Conservation (phyloP, 2,113 vertebrate genomes). For the Verasper variegatus region DNA sequence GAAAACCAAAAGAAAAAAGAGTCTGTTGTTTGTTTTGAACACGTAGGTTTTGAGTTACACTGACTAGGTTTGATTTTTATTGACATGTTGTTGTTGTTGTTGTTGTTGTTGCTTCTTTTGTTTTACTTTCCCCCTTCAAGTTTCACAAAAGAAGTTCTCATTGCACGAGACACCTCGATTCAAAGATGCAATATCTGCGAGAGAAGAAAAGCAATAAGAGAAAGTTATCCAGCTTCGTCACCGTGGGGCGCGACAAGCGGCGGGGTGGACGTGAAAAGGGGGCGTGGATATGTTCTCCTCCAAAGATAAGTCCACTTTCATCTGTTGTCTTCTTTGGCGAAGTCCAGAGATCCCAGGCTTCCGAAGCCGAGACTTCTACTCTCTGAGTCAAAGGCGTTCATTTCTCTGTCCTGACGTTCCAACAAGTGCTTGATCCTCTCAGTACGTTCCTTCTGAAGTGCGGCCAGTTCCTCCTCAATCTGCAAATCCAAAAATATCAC, state of each 20-base stretch:
- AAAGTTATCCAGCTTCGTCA: constrained; percentile 86
- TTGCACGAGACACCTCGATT: constrained; percentile 85
- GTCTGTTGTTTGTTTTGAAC: constrained; percentile 82
- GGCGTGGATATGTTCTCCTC: constrained; percentile 80
- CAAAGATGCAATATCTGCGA: constrained; percentile 87
- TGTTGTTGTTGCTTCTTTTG: constrained; percentile 51
- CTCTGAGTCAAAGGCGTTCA: constrained; percentile 93
- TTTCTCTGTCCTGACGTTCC: constrained; percentile 96
- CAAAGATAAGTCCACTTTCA: constrained; percentile 73
- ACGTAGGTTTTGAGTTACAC: constrained; percentile 82
- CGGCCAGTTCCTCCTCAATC: constrained; percentile 98
- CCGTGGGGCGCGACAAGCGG: constrained; percentile 72
- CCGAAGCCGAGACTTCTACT: constrained; percentile 95
- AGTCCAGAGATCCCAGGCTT: constrained; percentile 96
- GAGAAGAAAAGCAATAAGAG: constrained; percentile 72
- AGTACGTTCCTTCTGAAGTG: constrained; percentile 97
- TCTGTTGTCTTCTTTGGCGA: constrained; percentile 97
- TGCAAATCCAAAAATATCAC: constrained; percentile 60
- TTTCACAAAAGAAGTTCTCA: constrained; percentile 86
- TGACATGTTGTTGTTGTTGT: constrained; percentile 62
- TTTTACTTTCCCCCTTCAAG: constrained; percentile 68
- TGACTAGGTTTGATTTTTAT: constrained; percentile 76
- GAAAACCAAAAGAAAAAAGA: constrained; percentile 83
- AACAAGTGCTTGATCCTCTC: constrained; percentile 95
- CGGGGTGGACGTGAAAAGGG: constrained; percentile 87